Conservation (phyloP, 92 coral and sea anemone genomes). For the Micromussa lordhowensis region DNA sequence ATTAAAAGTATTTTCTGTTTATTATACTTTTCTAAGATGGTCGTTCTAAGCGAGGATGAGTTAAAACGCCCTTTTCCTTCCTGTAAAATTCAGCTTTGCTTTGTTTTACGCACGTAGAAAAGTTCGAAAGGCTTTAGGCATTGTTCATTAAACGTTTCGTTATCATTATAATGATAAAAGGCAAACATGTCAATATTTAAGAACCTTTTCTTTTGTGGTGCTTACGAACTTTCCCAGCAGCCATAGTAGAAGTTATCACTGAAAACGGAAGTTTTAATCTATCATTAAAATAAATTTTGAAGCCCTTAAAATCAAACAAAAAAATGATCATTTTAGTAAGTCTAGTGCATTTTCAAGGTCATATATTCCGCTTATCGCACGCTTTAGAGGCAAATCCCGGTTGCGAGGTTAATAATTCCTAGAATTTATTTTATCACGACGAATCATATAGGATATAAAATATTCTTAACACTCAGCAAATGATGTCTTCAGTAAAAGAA, state of each 20-base stretch:
- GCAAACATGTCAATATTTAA: not conserved
- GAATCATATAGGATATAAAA: not conserved
- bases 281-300: not conserved
- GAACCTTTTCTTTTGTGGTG: not conserved
- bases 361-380: not conserved
- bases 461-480: not conserved
- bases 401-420: not conserved
- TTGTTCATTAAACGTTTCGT: not conserved
- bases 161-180: not conserved
- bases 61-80: not conserved
- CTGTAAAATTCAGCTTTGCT: not conserved
- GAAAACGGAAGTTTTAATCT: conserved; percentile 20
- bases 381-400: not conserved
- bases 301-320: conserved; percentile 19
- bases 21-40: not conserved
- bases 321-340: not conserved
- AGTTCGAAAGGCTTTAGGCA: not conserved
- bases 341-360: not conserved
- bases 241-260: not conserved
- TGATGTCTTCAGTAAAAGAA: too few relatives aligned
- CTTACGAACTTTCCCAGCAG: not conserved
- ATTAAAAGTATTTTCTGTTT: not conserved
- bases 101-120: not conserved
- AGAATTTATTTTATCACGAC: not conserved
- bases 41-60: not conserved